Percentiles rank a stretch among this genome's conserved stretches.
phyloP scores from a whole-genome alignment of 1,140 invertebrate genomes.

The Heliconius melpomene region DNA sequence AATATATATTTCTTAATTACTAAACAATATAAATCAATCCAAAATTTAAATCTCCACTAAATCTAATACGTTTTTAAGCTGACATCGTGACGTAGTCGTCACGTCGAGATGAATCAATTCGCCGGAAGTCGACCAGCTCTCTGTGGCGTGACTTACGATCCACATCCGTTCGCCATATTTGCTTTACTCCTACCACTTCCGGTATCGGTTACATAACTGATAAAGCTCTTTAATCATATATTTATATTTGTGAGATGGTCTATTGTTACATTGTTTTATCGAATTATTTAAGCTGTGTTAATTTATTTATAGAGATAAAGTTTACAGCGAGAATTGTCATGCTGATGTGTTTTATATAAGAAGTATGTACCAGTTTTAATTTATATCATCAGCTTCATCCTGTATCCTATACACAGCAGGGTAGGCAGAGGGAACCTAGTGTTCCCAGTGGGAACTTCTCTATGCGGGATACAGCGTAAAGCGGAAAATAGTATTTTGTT shows the following conservation, averaged over 20 bases:
- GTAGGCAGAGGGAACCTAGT: too few relatives aligned
- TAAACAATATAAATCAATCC: neutral
- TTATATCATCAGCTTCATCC: too few relatives aligned
- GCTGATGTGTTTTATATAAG: too few relatives aligned
- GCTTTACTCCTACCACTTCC: slow-evolving; percentile 67
- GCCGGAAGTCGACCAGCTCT: slow-evolving; percentile 60
- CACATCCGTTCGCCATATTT: slow-evolving; percentile 72
- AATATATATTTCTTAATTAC: neutral
- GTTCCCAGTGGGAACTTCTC: too few relatives aligned
- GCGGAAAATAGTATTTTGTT: too few relatives aligned
- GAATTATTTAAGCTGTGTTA: too few relatives aligned
- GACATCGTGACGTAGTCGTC: slow-evolving; percentile 46
- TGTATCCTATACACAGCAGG: too few relatives aligned
- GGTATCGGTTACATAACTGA: slow-evolving; percentile 51
- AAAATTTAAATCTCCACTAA: neutral
- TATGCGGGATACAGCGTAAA: too few relatives aligned
- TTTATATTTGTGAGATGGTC: neutral
- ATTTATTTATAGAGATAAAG: too few relatives aligned
- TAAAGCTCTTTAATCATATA: slow-evolving; percentile 36
- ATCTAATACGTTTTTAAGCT: slow-evolving; percentile 14
- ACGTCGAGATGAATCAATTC: slow-evolving; percentile 50
- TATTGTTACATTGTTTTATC: neutral
- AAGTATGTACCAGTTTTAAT: too few relatives aligned
- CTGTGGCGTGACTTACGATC: slow-evolving; percentile 72
- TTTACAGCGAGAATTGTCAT: too few relatives aligned